Conservation (phyloP, 2,888 invertebrate species). For the Hirtodrosophila histrioides region DNA sequence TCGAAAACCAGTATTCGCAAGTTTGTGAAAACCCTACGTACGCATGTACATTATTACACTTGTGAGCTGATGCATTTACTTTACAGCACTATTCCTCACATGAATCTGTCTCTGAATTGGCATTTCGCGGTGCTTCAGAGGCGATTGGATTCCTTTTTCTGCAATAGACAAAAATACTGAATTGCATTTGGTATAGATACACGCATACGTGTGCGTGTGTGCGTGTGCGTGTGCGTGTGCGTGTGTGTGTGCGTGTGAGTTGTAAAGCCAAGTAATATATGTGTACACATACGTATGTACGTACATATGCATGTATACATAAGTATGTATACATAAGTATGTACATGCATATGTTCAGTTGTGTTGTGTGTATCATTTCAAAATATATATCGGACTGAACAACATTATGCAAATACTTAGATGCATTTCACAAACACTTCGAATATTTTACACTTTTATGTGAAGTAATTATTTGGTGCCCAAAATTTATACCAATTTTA, state of each 20-base stretch:
- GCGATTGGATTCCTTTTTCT: slow-evolving; percentile 26
- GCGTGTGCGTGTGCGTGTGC: slow-evolving; percentile 1
- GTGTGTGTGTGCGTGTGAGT: too few species aligned
- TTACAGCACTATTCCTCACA: neutral
- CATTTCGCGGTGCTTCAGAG: slow-evolving; percentile 4
- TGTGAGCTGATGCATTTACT: neutral
- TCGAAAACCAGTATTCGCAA: neutral
- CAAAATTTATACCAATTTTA: neutral
- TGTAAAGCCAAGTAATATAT: slow-evolving; percentile 13
- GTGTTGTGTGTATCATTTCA: neutral
- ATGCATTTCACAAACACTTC: slow-evolving; percentile 4
- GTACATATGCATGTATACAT: neutral
- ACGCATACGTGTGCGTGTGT: slow-evolving; percentile 16
- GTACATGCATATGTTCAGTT: neutral
- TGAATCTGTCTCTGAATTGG: neutral
- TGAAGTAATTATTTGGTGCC: too few species aligned
- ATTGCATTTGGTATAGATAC: slow-evolving; percentile 68
- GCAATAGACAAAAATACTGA: slow-evolving; percentile 51
- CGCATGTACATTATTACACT: neutral
- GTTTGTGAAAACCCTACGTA: too few species aligned
- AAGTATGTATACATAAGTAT: neutral
- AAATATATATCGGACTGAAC: neutral
- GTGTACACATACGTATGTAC: neutral
- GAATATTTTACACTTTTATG: too few species aligned
- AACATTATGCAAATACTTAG: neutral